Base-by-base conservation (phyloP, 2,113 vertebrate genomes). In the Zapus hudsonius region DNA sequence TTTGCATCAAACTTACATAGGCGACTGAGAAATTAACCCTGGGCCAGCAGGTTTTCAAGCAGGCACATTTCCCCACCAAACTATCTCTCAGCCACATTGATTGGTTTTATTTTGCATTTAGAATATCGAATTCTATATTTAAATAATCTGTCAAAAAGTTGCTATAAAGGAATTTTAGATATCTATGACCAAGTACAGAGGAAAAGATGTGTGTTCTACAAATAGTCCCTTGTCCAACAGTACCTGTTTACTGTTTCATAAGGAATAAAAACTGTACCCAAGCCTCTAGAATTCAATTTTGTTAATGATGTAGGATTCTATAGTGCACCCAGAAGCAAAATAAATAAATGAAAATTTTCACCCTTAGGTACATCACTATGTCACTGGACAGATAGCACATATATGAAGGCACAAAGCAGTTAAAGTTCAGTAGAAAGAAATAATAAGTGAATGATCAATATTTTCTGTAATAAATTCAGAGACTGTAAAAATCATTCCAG, bases 111-210 rank as follows among this genome's bases (percentile, higher is more conserved):
- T 12, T 47, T 95, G 8, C 76, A 89, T 66, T 94, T 93, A 31
- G 93, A 89, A 89, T 66, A 40, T n/a, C 55, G 89, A 78, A 23
- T 42, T 84, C n/a, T 87, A 61, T 44, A 74, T 73, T 92, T 61
- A 76, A 76, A n/a, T 10, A 38, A 3, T 47, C 87, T 87, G 36
- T 92, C 78, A 84, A 40, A 87, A 87, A 76, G n/a, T 70, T 81
- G 13, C 36, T 83, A 72, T 22, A 52, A 61, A 75, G 19, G 59
- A 59, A 81, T 64, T 66, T 94, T 80, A 80, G 67, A 66, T 9
- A 81, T 80, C 72, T 52, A 6, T 80, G 38, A 63, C 27, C 80
- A 75, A 63, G 93, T 74, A 13, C 47, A 4, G 57, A 88, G 22
- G 10, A 36, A 70, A 81, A 19, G 81, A 76, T 67, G 27, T n/a